Percentiles rank a stretch among this genome's conserved stretches.
Conservation (phyloP, 2,113 vertebrate genomes). For the Diglossa brunneiventris region DNA sequence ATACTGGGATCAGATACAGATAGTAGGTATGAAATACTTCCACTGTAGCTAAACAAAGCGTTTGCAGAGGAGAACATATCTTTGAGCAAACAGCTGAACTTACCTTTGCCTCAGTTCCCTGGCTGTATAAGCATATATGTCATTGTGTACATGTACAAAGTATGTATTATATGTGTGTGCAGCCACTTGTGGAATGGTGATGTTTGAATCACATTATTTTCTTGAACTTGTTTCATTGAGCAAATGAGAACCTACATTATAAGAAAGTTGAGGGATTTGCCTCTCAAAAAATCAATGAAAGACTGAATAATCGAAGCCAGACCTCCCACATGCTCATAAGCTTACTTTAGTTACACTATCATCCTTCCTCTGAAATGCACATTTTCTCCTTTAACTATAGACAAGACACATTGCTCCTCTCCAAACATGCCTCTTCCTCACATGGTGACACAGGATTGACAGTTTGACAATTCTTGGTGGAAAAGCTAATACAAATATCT, state of each 20-base stretch:
- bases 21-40: background rate
- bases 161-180: background rate
- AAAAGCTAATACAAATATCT: background rate
- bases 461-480: background rate
- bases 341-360: background rate
- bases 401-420: background rate
- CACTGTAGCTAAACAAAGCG: background rate
- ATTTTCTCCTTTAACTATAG: background rate
- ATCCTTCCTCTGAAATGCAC: background rate
- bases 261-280: background rate
- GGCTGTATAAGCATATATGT: background rate
- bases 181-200: background rate
- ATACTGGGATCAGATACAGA: background rate
- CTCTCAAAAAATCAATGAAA: background rate
- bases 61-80: background rate
- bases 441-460: background rate
- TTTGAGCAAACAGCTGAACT: background rate
- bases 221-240: background rate
- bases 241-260: background rate
- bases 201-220: background rate
- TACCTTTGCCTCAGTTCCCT: background rate
- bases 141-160: background rate
- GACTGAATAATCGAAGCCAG: background rate
- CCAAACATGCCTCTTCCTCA: background rate
- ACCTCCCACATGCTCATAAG: background rate